Conservation (phyloP, 2,797 vertebrate species). For the Sebastes baramenuke region DNA sequence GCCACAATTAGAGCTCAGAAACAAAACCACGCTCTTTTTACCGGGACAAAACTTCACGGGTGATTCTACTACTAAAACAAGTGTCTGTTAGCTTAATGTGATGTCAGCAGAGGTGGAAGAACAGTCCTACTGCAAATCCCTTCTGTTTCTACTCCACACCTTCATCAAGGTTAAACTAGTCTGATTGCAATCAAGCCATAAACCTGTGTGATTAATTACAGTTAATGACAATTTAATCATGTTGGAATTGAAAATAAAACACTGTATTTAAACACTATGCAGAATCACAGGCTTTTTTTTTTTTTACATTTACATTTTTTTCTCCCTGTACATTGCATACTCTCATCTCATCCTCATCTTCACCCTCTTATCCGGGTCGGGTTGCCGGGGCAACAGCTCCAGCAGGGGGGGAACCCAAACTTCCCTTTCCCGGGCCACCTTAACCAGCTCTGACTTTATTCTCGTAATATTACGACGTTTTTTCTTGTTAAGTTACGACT, state of each 20-base stretch:
- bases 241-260: neutral
- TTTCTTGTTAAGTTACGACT: too few relatives aligned
- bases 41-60: slow-evolving; percentile 1
- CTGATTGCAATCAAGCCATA: neutral
- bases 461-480: too few relatives aligned
- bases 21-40: neutral
- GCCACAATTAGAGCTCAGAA: slow-evolving; percentile 36
- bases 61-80: neutral
- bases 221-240: neutral
- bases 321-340: too few relatives aligned
- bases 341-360: too few relatives aligned
- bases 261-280: too few relatives aligned
- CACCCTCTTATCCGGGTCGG: too few relatives aligned
- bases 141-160: neutral
- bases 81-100: neutral
- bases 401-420: too few relatives aligned
- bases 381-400: too few relatives aligned
- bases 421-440: too few relatives aligned
- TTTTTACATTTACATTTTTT: too few relatives aligned
- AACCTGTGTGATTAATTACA: neutral
- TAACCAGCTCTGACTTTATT: too few relatives aligned
- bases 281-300: neutral
- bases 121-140: neutral
- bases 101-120: neutral
- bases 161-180: neutral